A percentile compares a stretch with the other conserved stretches of the same genome.
Evolutionary conservation across 2,888 invertebrate species (phyloP).

Genomic region (Trimorus sp.): DNA sequence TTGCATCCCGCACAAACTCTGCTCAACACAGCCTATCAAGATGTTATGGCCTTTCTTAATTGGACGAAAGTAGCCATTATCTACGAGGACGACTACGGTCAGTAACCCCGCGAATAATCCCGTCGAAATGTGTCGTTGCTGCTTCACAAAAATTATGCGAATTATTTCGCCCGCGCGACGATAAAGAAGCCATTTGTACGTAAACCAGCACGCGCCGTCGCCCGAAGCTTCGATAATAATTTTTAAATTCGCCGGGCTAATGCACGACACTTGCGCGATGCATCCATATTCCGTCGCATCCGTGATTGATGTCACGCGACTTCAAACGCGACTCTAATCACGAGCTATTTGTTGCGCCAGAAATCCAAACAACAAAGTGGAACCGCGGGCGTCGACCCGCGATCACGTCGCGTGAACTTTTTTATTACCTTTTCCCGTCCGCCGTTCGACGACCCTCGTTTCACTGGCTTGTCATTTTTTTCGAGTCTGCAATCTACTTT

Average conservation of each 20-base stretch:
- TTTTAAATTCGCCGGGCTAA: slow-evolving; percentile 26
- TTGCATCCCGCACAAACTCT: slow-evolving; percentile 89
- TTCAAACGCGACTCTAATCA: slow-evolving; percentile 28
- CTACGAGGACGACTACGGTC: slow-evolving; percentile 90
- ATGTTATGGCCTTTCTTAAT: slow-evolving; percentile 89
- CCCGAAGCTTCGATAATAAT: slow-evolving; percentile 33
- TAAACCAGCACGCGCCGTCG: slow-evolving; percentile 16
- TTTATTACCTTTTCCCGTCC: no score
- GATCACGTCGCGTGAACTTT: not conserved
- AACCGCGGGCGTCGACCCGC: not conserved
- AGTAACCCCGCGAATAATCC: slow-evolving; percentile 65
- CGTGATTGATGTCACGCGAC: slow-evolving; percentile 30
- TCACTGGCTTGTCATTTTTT: no score
- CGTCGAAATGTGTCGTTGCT: not conserved
- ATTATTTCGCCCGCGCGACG: slow-evolving; percentile 18
- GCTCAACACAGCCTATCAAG: slow-evolving; percentile 88
- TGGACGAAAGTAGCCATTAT: slow-evolving; percentile 92
- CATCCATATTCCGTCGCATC: slow-evolving; percentile 24
- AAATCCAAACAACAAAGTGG: slow-evolving; percentile 33
- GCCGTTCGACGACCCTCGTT: no score
- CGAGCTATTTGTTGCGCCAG: slow-evolving; percentile 18
- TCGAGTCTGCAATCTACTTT: no score
- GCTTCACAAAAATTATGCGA: slow-evolving; percentile 30
- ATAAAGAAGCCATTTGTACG: slow-evolving; percentile 37
- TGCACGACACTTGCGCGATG: slow-evolving; percentile 25